A percentile compares a stretch with the other conserved stretches of the same genome.
Evolutionary conservation across 1,140 invertebrate genomes (phyloP).

Genomic region (Cheumatopsyche charites): DNA sequence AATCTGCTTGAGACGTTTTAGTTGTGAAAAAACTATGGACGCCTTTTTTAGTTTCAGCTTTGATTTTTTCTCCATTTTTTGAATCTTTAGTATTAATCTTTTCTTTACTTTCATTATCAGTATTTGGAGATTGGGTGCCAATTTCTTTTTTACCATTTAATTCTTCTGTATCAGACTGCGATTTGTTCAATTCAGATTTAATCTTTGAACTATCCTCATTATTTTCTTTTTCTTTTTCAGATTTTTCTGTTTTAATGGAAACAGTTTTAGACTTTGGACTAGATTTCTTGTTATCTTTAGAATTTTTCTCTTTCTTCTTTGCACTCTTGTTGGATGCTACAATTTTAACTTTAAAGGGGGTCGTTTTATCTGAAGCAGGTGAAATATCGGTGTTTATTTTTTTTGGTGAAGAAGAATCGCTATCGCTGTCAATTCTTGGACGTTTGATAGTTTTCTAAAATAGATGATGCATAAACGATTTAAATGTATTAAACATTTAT

Average conservation of each 20-base stretch:
- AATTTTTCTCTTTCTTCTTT: too few relatives aligned
- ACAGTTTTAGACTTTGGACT: too few relatives aligned
- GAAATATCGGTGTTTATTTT: background rate
- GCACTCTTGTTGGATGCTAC: background rate
- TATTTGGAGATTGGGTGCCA: too few relatives aligned
- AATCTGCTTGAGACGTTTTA: background rate
- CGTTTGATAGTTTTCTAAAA: slow-evolving; percentile 44
- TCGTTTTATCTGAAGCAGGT: background rate
- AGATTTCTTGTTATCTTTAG: too few relatives aligned
- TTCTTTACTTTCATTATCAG: background rate
- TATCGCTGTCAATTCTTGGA: slow-evolving; percentile 36
- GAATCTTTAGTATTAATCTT: background rate
- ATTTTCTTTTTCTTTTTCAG: too few relatives aligned
- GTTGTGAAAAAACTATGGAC: too few relatives aligned
- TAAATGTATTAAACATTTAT: background rate
- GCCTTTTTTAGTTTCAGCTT: slow-evolving; percentile 18
- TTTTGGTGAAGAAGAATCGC: slow-evolving; percentile 45
- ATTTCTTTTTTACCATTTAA: too few relatives aligned
- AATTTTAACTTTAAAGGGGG: background rate
- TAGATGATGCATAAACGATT: slow-evolving; percentile 8
- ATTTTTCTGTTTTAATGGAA: too few relatives aligned
- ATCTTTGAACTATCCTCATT: too few relatives aligned
- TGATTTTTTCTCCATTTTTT: slow-evolving; percentile 32
- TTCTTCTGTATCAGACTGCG: too few relatives aligned
- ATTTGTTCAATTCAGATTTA: too few relatives aligned